Evolutionary conservation across 2,888 invertebrate genomes (phyloP), one percentile per base, ranked within the genome.

Genomic region (Syrphus vitripennis): DNA sequence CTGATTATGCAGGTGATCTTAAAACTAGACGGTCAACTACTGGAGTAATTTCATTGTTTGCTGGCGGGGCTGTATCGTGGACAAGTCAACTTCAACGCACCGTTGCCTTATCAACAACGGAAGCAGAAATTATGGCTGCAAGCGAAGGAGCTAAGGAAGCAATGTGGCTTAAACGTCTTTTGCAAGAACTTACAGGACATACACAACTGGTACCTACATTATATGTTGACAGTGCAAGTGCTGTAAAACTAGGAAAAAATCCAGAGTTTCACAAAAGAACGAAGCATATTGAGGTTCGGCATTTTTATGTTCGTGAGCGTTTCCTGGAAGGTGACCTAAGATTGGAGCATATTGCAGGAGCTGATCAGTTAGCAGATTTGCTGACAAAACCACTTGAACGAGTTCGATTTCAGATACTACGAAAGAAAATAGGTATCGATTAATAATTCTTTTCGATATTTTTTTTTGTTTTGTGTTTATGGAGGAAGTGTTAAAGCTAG

Each of bases 61-160:
- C 34, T 34, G 37, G 12, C n/a, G 71, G 59, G 21, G 31, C 59
- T 16, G 45, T 71, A 12, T 71, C 29, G 10, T 71, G 70, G 55
- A 40, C 53, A 7, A 42, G 31, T 55, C 69, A 40, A 37, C 37
- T 37, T 2, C 69, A 53, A 53, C 37, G 24, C 21, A 37, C 37
- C 24, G 53, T 69, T 26, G 50, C 40, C n/a, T 16, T n/a, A n/a
- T n/a, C n/a, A n/a, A n/a, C n/a, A n/a, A n/a, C n/a, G n/a, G n/a
- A n/a, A n/a, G n/a, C n/a, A n/a, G n/a, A n/a, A n/a, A n/a, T n/a
- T n/a, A n/a, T n/a, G n/a, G n/a, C n/a, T n/a, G n/a, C n/a, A n/a
- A n/a, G n/a, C n/a, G n/a, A n/a, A n/a, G n/a, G n/a, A n/a, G n/a
- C n/a, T n/a, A n/a, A n/a, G n/a, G n/a, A 57, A 4, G 14, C 45